Percentiles rank a stretch among this genome's conserved stretches.
Conservation (phyloP, 1,140 invertebrate genomes). For the Rhopalosiphum maidis region DNA sequence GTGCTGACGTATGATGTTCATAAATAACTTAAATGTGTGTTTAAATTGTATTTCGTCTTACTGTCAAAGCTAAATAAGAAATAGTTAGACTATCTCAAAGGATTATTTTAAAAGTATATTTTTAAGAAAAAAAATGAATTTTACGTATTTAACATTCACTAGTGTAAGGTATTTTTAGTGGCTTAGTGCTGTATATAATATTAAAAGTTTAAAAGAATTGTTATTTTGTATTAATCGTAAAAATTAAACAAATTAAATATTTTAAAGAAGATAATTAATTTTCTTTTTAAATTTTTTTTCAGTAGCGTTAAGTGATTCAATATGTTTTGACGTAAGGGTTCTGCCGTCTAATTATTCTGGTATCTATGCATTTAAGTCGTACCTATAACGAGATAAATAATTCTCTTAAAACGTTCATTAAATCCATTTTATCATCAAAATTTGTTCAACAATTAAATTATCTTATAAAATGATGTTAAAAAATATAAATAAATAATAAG, state of each 20-base stretch:
- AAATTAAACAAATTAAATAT: not conserved
- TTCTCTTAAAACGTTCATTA: not conserved
- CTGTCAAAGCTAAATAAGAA: not conserved
- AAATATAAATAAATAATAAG: not conserved
- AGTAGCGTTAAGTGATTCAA: not conserved
- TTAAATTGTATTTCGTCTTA: not conserved
- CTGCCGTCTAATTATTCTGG: not conserved
- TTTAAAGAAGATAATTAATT: not conserved
- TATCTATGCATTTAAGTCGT: not conserved
- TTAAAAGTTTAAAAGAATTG: not conserved
- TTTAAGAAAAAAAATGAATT: not conserved
- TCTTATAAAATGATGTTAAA: not conserved
- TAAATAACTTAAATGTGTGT: slow-evolving; percentile 10
- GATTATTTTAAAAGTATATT: not conserved
- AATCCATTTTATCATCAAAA: not conserved
- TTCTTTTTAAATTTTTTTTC: not conserved
- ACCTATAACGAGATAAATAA: not conserved
- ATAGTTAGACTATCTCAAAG: not conserved
- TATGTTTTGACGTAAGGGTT: not conserved
- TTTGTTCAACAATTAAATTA: not conserved
- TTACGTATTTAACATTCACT: not conserved
- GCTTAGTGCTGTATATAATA: not conserved
- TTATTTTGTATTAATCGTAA: not conserved
- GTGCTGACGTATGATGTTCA: not conserved
- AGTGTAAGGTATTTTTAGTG: not conserved